Evolutionary conservation across 2,888 invertebrate genomes (phyloP).

Genomic region (Chrysopilus asiliformis): DNA sequence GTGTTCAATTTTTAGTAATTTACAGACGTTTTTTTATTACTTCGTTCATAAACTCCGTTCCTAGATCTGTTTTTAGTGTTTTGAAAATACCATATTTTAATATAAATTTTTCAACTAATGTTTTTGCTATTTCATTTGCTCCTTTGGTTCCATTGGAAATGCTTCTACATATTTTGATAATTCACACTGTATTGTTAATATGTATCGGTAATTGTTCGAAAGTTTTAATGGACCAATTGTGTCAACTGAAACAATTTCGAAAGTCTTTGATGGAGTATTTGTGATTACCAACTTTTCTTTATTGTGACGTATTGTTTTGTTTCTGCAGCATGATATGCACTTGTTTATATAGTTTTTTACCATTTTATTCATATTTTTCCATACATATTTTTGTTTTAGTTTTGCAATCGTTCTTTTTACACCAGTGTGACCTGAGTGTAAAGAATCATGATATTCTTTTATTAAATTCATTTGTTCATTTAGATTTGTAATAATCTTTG

Average conservation of each 20-base stretch:
- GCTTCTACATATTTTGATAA: conserved; percentile 11
- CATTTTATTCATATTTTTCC: conserved; percentile 6
- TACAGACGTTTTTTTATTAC: conserved; percentile 8
- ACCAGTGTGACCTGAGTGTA: conserved; percentile 4
- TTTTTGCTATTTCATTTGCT: conserved; percentile 6
- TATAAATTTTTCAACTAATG: conserved; percentile 12
- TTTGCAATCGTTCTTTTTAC: conserved; percentile 3
- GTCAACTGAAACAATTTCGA: conserved; percentile 9
- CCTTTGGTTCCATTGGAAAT: conserved; percentile 9
- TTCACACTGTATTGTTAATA: conserved; percentile 11
- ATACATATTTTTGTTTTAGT: conserved; percentile 3
- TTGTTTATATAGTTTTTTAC: conserved; percentile 2
- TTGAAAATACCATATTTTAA: conserved; percentile 11
- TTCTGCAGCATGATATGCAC: conserved; percentile 1
- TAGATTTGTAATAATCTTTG: not conserved
- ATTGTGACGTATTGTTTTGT: conserved; percentile 1
- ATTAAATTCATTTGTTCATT: not conserved
- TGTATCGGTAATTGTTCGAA: conserved; percentile 9
- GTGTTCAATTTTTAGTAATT: conserved; percentile 10
- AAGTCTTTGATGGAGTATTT: conserved; percentile 8
- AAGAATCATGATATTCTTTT: conserved; percentile 3
- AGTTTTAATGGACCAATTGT: conserved; percentile 7
- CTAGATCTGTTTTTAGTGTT: conserved; percentile 8
- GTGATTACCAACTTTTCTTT: conserved; percentile 3
- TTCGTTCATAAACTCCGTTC: conserved; percentile 12